Conservation (phyloP, 2,113 vertebrate species). For the Heteronetta atricapilla region DNA sequence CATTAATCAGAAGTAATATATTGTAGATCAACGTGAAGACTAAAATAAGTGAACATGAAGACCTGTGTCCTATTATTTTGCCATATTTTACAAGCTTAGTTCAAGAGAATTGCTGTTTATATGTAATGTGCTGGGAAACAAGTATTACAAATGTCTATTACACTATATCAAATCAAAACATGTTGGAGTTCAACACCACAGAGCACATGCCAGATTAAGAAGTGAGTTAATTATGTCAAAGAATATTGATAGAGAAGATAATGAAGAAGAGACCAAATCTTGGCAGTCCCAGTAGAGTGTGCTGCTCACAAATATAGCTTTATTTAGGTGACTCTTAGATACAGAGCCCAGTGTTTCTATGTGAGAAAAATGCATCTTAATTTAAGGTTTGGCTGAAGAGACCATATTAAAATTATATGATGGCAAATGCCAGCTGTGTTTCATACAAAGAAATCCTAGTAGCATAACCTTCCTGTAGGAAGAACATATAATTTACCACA, state of each 20-base stretch:
- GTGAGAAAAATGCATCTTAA: neutral
- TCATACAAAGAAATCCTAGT: constrained; percentile 51
- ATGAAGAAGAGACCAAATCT: neutral
- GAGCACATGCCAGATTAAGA: neutral
- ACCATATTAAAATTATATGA: neutral
- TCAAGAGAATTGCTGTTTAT: neutral
- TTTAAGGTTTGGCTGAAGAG: neutral
- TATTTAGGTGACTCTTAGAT: neutral
- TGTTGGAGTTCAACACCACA: neutral
- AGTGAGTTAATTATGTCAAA: neutral
- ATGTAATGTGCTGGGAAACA: neutral
- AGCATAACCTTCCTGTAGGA: constrained; percentile 35
- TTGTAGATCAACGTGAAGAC: neutral
- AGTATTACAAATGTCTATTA: neutral
- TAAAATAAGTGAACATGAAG: neutral
- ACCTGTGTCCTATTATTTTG: neutral
- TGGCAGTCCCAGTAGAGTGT: neutral
- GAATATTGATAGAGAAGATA: neutral
- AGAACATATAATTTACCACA: constrained; percentile 42
- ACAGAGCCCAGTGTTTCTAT: neutral
- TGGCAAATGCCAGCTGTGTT: neutral
- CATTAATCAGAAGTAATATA: neutral
- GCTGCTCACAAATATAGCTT: neutral
- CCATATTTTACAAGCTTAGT: neutral
- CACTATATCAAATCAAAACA: neutral